Base-by-base conservation (phyloP, 2,888 invertebrate species). In the Anthrax anthrax region DNA sequence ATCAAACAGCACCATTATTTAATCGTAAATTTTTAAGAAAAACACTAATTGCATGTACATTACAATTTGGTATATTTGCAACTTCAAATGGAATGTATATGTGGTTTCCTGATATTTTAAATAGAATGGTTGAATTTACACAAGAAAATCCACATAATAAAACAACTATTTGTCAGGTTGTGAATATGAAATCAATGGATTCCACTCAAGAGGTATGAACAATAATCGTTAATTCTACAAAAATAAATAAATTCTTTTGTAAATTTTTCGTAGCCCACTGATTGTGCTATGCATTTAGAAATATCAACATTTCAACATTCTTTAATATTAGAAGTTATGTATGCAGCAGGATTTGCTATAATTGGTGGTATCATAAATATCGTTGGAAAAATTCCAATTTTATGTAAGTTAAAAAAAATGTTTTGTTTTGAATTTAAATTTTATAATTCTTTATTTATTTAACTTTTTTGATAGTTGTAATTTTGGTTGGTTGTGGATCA, bases 31-130 rank as follows among this genome's bases (percentile, higher is more conserved):
- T 62, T 51, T 48, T 61, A 34, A 52, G 54, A 10, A 59, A 55
- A 39, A 65, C 63, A 0, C 39, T 60, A 5, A 50, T 64, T 8
- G 58, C 60, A 5, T 65, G 64, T 51, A 40, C 53, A 4, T 57
- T 66, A 42, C 62, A 64, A 52, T 65, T 65, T 51, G 59, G 55
- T 37, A 61, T 63, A 4, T 63, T 61, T 47, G 51, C 57, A 10
- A 62, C 63, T 27, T 62, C 59, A 13, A 60, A 62, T 50, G 61
- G 63, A 23, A 57, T 66, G 57, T 61, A 64, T 38, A 61, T 66
- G 59, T 66, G 63, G 62, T 62, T 65, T 45, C 64, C 64, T 4
- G 58, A 62, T 43, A 63, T 66, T 14, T 50, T 65, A 29, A 63
- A 65, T 47, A 59, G 58, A 40, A 56, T 63, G 29, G 59, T 57